These are phyloP conservation scores for Theropithecus gelada DNA, from an alignment of 2,113 vertebrate species.

Conservation along the genomic window DNA sequence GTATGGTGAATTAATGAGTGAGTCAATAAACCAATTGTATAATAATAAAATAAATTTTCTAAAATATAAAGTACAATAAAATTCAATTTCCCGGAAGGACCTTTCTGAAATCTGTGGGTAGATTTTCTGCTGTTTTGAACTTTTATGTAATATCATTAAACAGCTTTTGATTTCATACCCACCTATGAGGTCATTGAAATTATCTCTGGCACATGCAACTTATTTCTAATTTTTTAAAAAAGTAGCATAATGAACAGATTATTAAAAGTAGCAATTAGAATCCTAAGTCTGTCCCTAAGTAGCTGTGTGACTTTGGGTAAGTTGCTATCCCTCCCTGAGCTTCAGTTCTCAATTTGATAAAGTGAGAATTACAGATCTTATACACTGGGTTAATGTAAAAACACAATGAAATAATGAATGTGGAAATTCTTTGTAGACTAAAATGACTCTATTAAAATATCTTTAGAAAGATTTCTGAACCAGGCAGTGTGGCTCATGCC, in stretches of 20 bases:
- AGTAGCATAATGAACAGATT: not conserved
- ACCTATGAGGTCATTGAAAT: not conserved
- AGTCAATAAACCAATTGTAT: not conserved
- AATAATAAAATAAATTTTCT: not conserved
- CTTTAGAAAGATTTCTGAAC: too few relatives aligned
- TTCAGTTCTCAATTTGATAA: not conserved
- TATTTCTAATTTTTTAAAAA: not conserved
- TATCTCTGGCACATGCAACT: not conserved
- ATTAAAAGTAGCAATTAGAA: not conserved
- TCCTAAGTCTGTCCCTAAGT: not conserved
- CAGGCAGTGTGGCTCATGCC: too few relatives aligned
- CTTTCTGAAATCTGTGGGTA: not conserved
- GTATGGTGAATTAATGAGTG: not conserved
- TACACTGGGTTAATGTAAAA: not conserved
- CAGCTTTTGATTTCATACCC: not conserved
- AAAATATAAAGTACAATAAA: constrained; percentile 20
- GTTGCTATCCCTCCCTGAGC: not conserved
- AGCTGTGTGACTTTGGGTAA: not conserved
- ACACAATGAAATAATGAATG: not conserved
- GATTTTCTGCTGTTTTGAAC: not conserved
- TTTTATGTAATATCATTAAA: not conserved
- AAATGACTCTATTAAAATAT: not conserved
- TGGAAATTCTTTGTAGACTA: not conserved
- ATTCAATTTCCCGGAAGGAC: not conserved
- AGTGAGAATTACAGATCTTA: not conserved